These are phyloP conservation scores for Gymnodraco acuticeps DNA, from an alignment of 2,797 vertebrate genomes.

Conservation along the genomic window DNA sequence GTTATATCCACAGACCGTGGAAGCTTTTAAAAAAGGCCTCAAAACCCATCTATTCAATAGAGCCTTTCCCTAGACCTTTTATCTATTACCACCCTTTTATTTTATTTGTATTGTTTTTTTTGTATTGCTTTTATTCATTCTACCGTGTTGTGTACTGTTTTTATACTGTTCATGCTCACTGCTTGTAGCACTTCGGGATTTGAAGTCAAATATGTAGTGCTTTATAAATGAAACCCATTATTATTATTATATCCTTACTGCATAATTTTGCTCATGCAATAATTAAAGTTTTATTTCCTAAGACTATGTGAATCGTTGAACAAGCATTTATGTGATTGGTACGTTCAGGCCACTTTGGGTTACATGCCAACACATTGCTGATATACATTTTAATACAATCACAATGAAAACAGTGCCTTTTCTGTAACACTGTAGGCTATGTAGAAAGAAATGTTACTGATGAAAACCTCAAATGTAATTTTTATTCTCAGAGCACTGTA, in stretches of 20 bases:
- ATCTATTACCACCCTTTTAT: no score
- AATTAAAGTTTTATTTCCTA: neutral
- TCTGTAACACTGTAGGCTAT: neutral
- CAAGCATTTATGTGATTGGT: neutral
- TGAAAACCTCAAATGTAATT: neutral
- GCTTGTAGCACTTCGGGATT: no score
- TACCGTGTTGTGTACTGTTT: no score
- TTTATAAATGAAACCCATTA: no score
- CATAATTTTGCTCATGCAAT: neutral
- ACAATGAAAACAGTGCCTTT: neutral
- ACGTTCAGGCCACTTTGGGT: neutral
- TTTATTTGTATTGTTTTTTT: no score
- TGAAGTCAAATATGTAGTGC: no score
- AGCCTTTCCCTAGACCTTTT: no score
- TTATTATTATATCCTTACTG: neutral
- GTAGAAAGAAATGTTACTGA: neutral
- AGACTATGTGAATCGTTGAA: neutral
- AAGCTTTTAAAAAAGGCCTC: no score
- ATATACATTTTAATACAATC: conserved; percentile 6
- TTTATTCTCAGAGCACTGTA: neutral
- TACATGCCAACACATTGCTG: neutral
- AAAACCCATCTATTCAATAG: no score
- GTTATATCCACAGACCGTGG: neutral
- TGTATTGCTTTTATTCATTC: no score
- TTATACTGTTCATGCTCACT: no score